Conservation (phyloP, 2,113 vertebrate genomes). For the Acrocephalus kingi region DNA sequence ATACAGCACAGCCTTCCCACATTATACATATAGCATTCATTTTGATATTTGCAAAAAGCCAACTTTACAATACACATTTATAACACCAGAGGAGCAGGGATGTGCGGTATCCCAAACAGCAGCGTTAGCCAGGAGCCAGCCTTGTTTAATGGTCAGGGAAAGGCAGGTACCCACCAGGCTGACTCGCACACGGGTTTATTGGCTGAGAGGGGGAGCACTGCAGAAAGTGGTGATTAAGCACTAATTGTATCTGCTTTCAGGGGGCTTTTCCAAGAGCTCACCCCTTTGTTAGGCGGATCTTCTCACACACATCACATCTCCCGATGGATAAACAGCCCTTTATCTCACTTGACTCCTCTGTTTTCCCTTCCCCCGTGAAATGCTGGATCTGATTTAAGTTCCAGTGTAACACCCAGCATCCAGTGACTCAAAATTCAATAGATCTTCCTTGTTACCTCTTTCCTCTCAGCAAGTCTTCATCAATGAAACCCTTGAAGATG, state of each 20-base stretch:
- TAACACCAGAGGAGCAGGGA: not conserved
- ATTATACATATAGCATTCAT: too few species aligned
- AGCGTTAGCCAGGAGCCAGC: not conserved
- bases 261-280: slow-evolving; percentile 14
- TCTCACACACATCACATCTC: slow-evolving; percentile 36
- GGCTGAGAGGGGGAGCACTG: not conserved
- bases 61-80: too few species aligned
- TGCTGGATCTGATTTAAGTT: slow-evolving; percentile 23
- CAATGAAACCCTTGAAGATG: slow-evolving; percentile 31
- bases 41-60: too few species aligned
- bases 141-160: not conserved
- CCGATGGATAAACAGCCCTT: slow-evolving; percentile 38
- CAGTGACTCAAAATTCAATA: slow-evolving; percentile 24
- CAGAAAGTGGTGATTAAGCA: not conserved
- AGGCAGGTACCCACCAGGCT: not conserved
- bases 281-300: not conserved
- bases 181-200: not conserved
- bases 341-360: slow-evolving; percentile 27
- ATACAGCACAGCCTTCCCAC: too few species aligned
- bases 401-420: not conserved
- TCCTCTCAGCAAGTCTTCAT: not conserved
- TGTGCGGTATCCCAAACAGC: not conserved
- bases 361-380: slow-evolving; percentile 22
- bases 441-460: not conserved
- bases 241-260: slow-evolving; percentile 46